Base-by-base conservation (phyloP, 30 jellyfish, hydroid and myxozoan genomes). In the Cassiopea xamachana region DNA sequence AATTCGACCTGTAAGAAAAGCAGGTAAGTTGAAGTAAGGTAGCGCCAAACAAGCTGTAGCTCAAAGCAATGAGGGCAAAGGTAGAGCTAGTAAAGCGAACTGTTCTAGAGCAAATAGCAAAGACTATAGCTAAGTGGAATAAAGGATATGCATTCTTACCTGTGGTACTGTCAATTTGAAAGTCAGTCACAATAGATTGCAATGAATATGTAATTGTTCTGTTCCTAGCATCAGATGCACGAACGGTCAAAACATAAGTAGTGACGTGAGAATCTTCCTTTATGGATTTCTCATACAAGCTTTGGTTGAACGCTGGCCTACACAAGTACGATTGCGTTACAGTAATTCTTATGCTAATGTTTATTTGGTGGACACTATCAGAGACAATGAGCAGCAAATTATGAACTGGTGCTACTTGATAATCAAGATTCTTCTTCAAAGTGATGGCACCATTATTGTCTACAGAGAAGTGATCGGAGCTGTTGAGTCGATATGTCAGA, bases 281-380 rank as follows among this genome's bases (percentile, higher is more conserved):
- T 43, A 93, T 79, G 46, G 47, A 48, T 6, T 77, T 75, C 16
- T 80, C 82, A 74, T 90, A 90, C 70, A 82, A 51, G 77, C 93
- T 91, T 69, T 83, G 92, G 49, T 79, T 80, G 93, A 94, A 94
- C 60, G 74, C 39, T 16, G 98, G 98, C 61, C 89, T 81, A 83
- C 92, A 80, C 19, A 50, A 27, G 43, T n/a, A 27, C 16, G 69
- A 79, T 27, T 82, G 88, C 18, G 69, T 47, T 2, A 90, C 93
- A 70, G 10, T 55, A 2, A 87, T 72, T 39, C 50, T 83, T 39
- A 83, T 77, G 43, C 47, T 83, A 1, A 87, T 79, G n/a, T 44
- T 60, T 12, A 88, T 59, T 9, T 60, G 51, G 60, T 60, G 83
- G 19, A 60, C 77, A 7, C 97, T 91, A 73, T 95, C 98, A 49